Evolutionary conservation across 2,113 vertebrate species (phyloP).

Genomic region (Coreoperca whiteheadi): DNA sequence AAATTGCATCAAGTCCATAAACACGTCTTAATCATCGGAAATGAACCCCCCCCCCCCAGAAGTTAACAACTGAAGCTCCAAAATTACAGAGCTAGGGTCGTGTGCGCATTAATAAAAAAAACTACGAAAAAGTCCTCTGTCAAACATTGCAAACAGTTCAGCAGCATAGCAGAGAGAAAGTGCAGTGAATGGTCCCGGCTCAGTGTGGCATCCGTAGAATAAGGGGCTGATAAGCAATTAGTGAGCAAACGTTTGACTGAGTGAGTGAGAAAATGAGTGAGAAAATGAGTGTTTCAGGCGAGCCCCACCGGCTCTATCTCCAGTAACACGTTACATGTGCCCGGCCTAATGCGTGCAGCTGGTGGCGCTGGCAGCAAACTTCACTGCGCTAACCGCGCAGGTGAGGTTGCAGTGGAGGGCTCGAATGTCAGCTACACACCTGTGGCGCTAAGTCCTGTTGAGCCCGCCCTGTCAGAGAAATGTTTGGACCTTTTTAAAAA

Average conservation of each 20-base stretch:
- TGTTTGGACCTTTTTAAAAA: slow-evolving; percentile 11
- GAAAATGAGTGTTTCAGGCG: slow-evolving; percentile 25
- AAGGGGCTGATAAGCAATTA: slow-evolving; percentile 21
- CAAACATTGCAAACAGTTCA: neutral
- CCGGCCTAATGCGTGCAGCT: slow-evolving; percentile 19
- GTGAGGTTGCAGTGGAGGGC: neutral
- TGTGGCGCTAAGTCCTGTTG: too few species aligned
- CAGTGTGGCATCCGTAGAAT: slow-evolving; percentile 17
- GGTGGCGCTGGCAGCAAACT: slow-evolving; percentile 4
- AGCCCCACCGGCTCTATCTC: slow-evolving; percentile 13
- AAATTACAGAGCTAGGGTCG: neutral
- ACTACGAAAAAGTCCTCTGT: neutral
- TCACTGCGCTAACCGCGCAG: slow-evolving; percentile 1
- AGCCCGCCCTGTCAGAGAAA: neutral
- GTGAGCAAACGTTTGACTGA: slow-evolving; percentile 14
- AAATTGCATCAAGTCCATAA: neutral
- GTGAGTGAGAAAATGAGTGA: slow-evolving; percentile 32
- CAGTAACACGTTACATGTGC: slow-evolving; percentile 8
- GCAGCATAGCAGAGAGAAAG: neutral
- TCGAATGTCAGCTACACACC: slow-evolving; percentile 6
- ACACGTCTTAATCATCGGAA: neutral
- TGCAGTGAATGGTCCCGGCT: neutral
- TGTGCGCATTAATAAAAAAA: neutral
- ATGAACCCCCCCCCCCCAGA: neutral
- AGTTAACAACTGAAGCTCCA: neutral